These are phyloP conservation scores for Hyperoplus immaculatus DNA, from an alignment of 2,797 vertebrate species.

Conservation along the genomic window DNA sequence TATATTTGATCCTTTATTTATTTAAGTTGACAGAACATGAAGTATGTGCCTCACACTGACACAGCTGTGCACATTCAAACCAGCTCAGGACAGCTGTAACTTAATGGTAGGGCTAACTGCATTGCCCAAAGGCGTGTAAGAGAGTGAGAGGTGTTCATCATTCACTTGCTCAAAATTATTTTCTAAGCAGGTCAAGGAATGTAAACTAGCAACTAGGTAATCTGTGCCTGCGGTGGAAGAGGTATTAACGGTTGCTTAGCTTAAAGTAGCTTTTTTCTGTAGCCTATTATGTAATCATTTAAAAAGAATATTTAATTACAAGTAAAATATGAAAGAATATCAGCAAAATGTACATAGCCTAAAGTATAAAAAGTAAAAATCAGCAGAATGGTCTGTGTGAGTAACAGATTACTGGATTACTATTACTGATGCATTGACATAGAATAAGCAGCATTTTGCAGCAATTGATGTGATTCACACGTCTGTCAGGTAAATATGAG, in stretches of 20 bases:
- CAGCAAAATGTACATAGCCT: background rate
- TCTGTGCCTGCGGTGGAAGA: background rate
- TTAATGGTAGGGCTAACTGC: constrained; percentile 6
- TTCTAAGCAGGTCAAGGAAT: constrained; percentile 3
- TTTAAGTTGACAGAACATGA: constrained; percentile 16
- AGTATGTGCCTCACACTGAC: constrained; percentile 2
- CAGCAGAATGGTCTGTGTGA: background rate
- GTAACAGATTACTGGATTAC: background rate
- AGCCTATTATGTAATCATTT: background rate
- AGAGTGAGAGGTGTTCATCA: constrained; percentile 23
- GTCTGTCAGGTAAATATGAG: background rate
- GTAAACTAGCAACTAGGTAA: constrained; percentile 1
- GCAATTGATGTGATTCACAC: too few species aligned
- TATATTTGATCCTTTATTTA: constrained; percentile 18
- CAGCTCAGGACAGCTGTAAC: constrained; percentile 1
- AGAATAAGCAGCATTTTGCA: background rate
- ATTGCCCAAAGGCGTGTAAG: constrained; percentile 22
- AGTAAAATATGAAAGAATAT: background rate
- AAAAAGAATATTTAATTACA: background rate
- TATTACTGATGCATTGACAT: background rate
- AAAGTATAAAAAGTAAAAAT: background rate
- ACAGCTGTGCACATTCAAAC: constrained; percentile 17
- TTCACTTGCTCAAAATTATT: constrained; percentile 19
- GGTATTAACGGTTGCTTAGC: background rate
- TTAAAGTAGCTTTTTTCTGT: background rate